Base-by-base conservation (phyloP, 1,140 invertebrate species). In the Cherax quadricarinatus region DNA sequence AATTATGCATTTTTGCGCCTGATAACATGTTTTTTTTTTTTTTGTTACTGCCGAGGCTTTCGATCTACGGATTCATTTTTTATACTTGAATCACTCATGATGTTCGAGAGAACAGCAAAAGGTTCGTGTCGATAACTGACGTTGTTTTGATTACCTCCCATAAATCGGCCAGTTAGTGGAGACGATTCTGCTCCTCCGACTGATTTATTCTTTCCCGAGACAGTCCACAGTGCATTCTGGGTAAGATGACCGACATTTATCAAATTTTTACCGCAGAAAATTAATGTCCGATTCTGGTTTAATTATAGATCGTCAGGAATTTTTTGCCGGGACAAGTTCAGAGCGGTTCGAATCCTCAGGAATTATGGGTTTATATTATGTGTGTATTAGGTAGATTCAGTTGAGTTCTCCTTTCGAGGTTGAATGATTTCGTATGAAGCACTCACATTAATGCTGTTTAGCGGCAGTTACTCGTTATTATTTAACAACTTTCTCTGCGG, bases 261-360 rank as follows among this genome's bases (percentile, higher is more conserved):
- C 86, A 88, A 88, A 88, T 53, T 48, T 88, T 88, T 88, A 88
- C 86, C 86, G 86, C 86, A n/a, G 49, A 80, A 88, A 88, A 88
- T 88, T 88, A 88, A 88, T 88, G 86, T 88, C 86, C 78, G 57
- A 49, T 80, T 57, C 75, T 18, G 86, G 53, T 62, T 88, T 88
- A 88, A 88, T 88, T 88, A 80, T 60, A 88, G 75, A 60, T 60
- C 82, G 48, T 84, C 21, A 18, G 21, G 24, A 18, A 18, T 66
- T 75, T 75, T 21, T 75, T 75, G 66, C 21, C 24, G 30, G 41
- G 82, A 84, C 82, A 84, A 84, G 82, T 60, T 84, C 53, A 84
- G 53, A 18, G 66, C 66, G 21, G 16, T 70, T 70, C 5, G 66
- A 18, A 57, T 57, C 53, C 53, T 57, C 53, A 57, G 6, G 53